phyloP scores from a whole-genome alignment of 1,140 invertebrate genomes.

The silkworm (Bombyx mori) region DNA sequence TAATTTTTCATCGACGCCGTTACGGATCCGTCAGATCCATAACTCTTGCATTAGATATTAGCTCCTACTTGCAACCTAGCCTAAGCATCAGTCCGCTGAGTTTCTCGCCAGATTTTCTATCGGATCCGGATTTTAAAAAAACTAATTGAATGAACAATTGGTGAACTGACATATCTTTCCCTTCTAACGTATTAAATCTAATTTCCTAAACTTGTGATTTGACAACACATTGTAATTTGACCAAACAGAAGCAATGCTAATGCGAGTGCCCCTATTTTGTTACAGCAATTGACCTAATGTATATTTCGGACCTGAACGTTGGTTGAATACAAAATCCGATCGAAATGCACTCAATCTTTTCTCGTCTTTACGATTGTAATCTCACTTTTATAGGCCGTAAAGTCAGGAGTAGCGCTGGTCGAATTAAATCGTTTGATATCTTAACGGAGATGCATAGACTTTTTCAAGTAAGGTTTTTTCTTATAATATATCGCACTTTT shows the following conservation, averaged over 20 bases:
- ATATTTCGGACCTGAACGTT: slow-evolving; percentile 7
- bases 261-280: neutral
- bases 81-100: too few species aligned
- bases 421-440: slow-evolving; percentile 14
- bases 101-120: too few species aligned
- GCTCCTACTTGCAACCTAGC: too few species aligned
- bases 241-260: neutral
- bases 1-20: too few species aligned
- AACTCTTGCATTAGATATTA: too few species aligned
- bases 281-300: slow-evolving; percentile 10
- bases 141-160: too few species aligned
- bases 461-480: neutral
- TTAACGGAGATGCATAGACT: slow-evolving; percentile 7
- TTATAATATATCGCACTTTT: neutral
- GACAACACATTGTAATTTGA: too few species aligned
- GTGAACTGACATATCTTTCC: too few species aligned
- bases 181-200: too few species aligned
- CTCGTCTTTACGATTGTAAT: slow-evolving; percentile 19
- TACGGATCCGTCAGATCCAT: too few species aligned
- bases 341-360: slow-evolving; percentile 11
- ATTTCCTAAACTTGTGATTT: too few species aligned
- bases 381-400: slow-evolving; percentile 16
- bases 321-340: slow-evolving; percentile 12
- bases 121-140: too few species aligned
- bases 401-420: slow-evolving; percentile 9